These are phyloP conservation scores for Drosophila ercepeae DNA, from an alignment of 1,140 invertebrate genomes.

Conservation along the genomic window DNA sequence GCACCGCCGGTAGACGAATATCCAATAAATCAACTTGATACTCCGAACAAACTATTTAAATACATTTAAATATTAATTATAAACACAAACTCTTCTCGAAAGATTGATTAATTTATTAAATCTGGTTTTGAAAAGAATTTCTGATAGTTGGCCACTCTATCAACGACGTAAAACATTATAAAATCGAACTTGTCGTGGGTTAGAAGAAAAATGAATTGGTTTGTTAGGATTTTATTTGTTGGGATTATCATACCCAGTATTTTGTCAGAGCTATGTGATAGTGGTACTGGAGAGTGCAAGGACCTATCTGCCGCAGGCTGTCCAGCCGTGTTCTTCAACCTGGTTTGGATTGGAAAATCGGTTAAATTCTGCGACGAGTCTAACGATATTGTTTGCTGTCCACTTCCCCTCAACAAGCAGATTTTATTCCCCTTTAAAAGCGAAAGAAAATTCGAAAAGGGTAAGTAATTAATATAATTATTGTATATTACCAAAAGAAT, in stretches of 20 bases:
- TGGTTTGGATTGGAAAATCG: conserved; percentile 22
- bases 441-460: background rate
- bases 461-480: no score
- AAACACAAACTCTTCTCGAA: background rate
- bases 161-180: no score
- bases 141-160: background rate
- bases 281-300: conserved; percentile 60
- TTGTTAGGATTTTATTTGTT: no score
- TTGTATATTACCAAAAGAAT: no score
- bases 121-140: background rate
- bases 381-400: conserved; percentile 70
- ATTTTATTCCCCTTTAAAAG: background rate
- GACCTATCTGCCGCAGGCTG: conserved; percentile 46
- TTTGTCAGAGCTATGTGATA: conserved; percentile 32
- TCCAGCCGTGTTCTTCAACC: conserved; percentile 57
- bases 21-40: no score
- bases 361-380: conserved; percentile 67
- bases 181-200: no score
- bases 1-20: no score
- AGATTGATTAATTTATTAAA: no score
- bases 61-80: background rate
- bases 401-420: conserved; percentile 49
- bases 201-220: no score
- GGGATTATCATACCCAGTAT: background rate
- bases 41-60: background rate